phyloP scores from a whole-genome alignment of 1,140 invertebrate species.

The Diorhabda sublineata region DNA sequence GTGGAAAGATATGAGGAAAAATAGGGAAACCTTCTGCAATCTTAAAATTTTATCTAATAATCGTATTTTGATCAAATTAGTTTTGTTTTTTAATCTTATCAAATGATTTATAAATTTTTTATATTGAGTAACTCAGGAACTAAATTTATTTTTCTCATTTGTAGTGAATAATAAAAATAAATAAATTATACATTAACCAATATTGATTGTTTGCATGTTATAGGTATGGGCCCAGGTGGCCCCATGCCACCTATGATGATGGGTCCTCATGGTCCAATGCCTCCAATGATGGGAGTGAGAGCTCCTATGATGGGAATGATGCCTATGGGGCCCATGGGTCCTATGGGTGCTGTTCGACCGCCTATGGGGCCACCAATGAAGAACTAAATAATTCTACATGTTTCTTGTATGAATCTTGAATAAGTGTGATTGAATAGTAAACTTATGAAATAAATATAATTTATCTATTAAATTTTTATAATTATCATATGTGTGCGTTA shows the following conservation, averaged over 20 bases:
- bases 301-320: conserved; percentile 68
- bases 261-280: conserved; percentile 69
- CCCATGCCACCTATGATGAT: conserved; percentile 75
- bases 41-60: too few species aligned
- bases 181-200: too few species aligned
- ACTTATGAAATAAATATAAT: background rate
- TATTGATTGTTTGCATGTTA: conserved; percentile 27
- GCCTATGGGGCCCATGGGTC: conserved; percentile 70
- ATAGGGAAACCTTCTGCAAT: too few species aligned
- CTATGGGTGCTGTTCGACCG: conserved; percentile 63
- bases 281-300: conserved; percentile 77
- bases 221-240: conserved; percentile 57
- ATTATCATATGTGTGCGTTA: background rate
- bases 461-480: background rate
- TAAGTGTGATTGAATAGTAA: background rate
- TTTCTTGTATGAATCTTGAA: background rate
- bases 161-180: too few species aligned
- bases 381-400: background rate
- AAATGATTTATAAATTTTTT: too few species aligned
- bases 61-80: too few species aligned
- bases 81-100: too few species aligned
- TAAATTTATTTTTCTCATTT: too few species aligned
- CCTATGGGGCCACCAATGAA: conserved; percentile 57
- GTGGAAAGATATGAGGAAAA: too few species aligned
- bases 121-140: too few species aligned